Percentiles rank a stretch among this genome's conserved stretches.
Conservation (phyloP, 30 jellyfish, hydroid and myxozoan species). For the Morbakka virulenta region DNA sequence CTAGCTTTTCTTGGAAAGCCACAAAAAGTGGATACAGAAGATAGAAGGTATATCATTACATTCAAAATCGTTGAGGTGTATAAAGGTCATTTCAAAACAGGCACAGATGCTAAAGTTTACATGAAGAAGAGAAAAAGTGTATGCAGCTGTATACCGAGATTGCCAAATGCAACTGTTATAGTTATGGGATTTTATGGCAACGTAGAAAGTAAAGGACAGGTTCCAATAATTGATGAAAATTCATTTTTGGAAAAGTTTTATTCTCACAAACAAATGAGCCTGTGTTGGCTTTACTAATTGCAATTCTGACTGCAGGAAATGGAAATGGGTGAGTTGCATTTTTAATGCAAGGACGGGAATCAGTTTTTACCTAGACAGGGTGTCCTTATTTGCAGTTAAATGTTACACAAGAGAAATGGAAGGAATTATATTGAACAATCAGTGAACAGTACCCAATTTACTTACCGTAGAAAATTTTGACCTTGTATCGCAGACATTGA, state of each 20-base stretch:
- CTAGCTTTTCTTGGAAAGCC: conserved; percentile 63
- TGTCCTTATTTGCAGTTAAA: too few species aligned
- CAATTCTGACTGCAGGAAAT: too few species aligned
- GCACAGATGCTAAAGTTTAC: conserved; percentile 9
- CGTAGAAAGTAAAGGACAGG: conserved; percentile 1
- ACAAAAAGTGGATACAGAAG: conserved; percentile 16
- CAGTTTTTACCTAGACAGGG: too few species aligned
- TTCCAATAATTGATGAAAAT: conserved; percentile 36
- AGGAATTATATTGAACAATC: too few species aligned
- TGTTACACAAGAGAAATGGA: too few species aligned
- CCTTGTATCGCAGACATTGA: too few species aligned
- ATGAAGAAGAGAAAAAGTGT: conserved; percentile 7
- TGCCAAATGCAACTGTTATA: conserved; percentile 43
- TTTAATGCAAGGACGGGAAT: too few species aligned
- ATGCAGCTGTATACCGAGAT: conserved; percentile 53
- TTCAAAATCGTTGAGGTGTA: conserved; percentile 30
- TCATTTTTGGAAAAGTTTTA: conserved; percentile 64
- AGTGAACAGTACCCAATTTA: too few species aligned
- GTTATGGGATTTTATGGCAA: conserved; percentile 26
- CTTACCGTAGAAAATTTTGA: too few species aligned
- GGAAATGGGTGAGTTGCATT: too few species aligned
- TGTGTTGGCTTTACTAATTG: conserved; percentile 63
- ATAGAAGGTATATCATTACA: conserved; percentile 34
- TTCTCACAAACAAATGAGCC: conserved; percentile 58
- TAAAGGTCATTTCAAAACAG: conserved; percentile 11